Conservation (phyloP, 2,113 vertebrate genomes). For the Microtus montanus region DNA sequence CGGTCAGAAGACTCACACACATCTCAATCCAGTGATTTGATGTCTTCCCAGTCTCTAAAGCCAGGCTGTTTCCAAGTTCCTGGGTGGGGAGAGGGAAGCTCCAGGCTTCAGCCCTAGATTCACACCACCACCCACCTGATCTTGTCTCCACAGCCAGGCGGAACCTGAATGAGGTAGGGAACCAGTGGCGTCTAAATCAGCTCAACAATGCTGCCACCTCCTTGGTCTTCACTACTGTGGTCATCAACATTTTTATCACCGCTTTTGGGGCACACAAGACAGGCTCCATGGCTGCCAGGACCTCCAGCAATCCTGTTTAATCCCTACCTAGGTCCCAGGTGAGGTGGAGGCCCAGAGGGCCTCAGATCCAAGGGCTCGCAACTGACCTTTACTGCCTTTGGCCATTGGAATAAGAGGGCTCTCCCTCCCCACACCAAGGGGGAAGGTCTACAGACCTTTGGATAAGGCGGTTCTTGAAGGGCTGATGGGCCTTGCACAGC, state of each 20-base stretch:
- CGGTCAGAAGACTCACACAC: not conserved
- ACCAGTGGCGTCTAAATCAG: constrained; percentile 89
- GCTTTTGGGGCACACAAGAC: constrained; percentile 93
- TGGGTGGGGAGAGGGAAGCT: not conserved
- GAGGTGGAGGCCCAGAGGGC: constrained; percentile 14
- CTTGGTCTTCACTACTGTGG: constrained; percentile 90
- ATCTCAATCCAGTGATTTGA: too few species aligned
- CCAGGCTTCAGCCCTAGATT: not conserved
- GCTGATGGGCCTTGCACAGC: not conserved
- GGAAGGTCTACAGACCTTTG: not conserved
- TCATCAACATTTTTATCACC: constrained; percentile 94
- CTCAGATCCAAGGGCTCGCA: too few species aligned
- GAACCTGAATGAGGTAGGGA: constrained; percentile 90
- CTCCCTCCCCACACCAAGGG: not conserved
- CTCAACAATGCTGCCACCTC: constrained; percentile 90
- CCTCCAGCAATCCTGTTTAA: constrained; percentile 78
- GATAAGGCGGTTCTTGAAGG: not conserved
- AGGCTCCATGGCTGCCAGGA: constrained; percentile 85
- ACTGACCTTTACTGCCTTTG: not conserved
- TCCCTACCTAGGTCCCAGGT: constrained; percentile 55
- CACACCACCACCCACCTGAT: not conserved
- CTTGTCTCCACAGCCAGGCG: constrained; percentile 85
- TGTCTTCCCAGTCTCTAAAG: not conserved
- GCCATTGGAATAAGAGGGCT: not conserved
- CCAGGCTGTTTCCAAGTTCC: not conserved